Conservation (phyloP, 2,113 vertebrate genomes). For the Pantherophis guttatus region DNA sequence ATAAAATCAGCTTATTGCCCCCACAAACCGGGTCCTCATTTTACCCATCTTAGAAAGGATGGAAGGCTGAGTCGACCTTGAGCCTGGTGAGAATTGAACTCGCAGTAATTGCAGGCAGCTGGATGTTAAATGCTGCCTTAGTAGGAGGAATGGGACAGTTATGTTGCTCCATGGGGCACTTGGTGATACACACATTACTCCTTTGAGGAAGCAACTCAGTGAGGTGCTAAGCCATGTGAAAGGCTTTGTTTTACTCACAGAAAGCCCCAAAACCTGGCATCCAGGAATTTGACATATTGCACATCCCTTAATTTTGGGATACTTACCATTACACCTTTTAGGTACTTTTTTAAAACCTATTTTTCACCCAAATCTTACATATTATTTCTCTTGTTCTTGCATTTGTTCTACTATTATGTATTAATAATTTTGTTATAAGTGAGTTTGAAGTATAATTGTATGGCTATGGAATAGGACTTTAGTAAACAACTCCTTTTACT, state of each 20-base stretch:
- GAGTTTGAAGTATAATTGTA: neutral
- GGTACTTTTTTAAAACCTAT: neutral
- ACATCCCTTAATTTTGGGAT: neutral
- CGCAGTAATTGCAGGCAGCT: no score
- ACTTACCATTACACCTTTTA: neutral
- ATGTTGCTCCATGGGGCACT: neutral
- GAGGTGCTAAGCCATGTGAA: neutral
- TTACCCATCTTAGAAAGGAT: no score
- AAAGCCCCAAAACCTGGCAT: neutral
- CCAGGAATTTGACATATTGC: neutral
- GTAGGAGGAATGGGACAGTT: neutral
- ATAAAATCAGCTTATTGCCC: no score
- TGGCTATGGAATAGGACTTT: neutral
- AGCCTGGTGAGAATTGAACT: no score
- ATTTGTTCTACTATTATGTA: neutral
- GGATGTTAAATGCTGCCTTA: no score
- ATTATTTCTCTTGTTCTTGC: neutral
- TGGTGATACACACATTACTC: neutral
- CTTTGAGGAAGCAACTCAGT: neutral
- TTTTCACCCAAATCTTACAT: neutral
- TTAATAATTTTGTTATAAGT: neutral
- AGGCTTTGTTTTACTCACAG: neutral
- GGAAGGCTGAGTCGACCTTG: no score
- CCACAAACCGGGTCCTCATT: no score
- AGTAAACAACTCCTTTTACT: neutral